Conservation (phyloP, 2,797 vertebrate species). For the Oreortyx pictus region DNA sequence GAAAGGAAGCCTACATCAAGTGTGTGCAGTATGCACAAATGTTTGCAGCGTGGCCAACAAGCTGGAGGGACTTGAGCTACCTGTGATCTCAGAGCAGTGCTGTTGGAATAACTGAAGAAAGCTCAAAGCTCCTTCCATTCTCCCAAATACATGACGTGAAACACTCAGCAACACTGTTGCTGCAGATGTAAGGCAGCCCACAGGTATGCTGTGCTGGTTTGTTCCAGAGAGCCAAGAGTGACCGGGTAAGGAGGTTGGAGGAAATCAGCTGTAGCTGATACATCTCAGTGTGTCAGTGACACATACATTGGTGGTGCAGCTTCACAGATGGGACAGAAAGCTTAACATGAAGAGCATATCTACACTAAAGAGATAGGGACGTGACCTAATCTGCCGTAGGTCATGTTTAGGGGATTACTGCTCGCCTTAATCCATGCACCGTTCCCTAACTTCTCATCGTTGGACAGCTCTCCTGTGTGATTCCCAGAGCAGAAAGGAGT, state of each 20-base stretch:
- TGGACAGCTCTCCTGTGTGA: neutral
- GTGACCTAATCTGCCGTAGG: neutral
- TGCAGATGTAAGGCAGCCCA: neutral
- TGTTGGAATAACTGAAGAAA: neutral
- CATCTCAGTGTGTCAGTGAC: neutral
- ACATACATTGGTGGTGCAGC: neutral
- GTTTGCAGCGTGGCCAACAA: neutral
- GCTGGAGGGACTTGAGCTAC: neutral
- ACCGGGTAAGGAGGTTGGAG: neutral
- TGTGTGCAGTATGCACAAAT: neutral
- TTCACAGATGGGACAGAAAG: neutral
- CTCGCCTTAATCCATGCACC: neutral
- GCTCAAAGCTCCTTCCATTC: neutral
- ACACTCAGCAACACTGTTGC: neutral
- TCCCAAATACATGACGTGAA: neutral
- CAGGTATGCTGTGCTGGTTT: neutral
- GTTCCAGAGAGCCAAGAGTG: neutral
- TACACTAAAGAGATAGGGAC: neutral
- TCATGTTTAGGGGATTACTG: neutral
- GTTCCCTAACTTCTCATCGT: neutral
- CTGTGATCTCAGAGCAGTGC: neutral
- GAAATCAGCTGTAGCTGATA: neutral
- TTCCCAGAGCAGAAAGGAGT: neutral
- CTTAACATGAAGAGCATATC: neutral
- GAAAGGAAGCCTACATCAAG: neutral